phyloP scores from a whole-genome alignment of 2,888 invertebrate species.

The Amaurobius ferox region DNA sequence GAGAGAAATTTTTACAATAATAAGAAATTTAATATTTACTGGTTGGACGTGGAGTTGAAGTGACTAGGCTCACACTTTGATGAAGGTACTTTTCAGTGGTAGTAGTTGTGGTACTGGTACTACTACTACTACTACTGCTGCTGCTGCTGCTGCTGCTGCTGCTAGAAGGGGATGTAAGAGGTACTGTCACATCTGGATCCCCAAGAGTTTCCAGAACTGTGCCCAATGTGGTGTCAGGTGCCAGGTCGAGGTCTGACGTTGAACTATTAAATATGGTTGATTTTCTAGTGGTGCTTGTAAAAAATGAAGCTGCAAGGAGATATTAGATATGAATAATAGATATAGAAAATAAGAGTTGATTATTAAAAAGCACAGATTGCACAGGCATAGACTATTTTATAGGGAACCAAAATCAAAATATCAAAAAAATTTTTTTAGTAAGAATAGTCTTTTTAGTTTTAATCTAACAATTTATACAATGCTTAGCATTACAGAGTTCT shows the following conservation, averaged over 20 bases:
- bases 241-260: constrained; percentile 28
- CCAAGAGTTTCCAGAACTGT: constrained; percentile 41
- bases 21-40: constrained; percentile 39
- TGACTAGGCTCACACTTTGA: constrained; percentile 56
- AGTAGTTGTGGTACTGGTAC: constrained; percentile 36
- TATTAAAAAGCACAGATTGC: too few species aligned
- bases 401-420: too few species aligned
- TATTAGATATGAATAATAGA: background rate
- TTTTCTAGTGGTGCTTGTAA: constrained; percentile 66
- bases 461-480: too few species aligned
- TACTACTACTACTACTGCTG: too few species aligned
- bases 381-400: too few species aligned
- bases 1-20: too few species aligned
- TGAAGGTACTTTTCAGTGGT: constrained; percentile 35
- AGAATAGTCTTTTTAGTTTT: too few species aligned
- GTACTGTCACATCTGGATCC: constrained; percentile 32
- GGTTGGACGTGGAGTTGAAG: constrained; percentile 31
- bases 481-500: too few species aligned
- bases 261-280: constrained; percentile 47
- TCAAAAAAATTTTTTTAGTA: too few species aligned
- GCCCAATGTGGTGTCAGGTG: constrained; percentile 44
- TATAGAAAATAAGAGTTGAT: too few species aligned
- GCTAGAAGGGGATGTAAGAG: constrained; percentile 50
- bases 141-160: constrained; percentile 27
- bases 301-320: constrained; percentile 52